Conservation (phyloP, 2,797 vertebrate genomes). For the Micromesistius poutassou region DNA sequence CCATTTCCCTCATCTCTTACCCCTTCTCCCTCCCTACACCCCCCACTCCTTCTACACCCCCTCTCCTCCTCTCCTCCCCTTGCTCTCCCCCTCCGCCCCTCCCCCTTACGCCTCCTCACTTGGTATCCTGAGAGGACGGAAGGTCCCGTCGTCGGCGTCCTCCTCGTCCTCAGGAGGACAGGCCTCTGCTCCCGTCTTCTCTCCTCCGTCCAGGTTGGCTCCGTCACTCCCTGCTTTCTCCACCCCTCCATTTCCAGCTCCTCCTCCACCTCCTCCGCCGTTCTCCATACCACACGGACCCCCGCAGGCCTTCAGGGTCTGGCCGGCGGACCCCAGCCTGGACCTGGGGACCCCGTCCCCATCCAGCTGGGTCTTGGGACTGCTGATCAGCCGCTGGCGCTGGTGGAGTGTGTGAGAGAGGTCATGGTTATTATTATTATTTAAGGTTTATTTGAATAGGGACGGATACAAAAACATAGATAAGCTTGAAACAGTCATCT, state of each 20-base stretch:
- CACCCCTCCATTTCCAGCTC: constrained; percentile 39
- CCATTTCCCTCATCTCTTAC: background rate
- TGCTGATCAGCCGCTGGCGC: constrained; percentile 73
- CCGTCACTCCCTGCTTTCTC: constrained; percentile 64
- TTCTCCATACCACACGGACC: constrained; percentile 71
- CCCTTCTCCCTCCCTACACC: background rate
- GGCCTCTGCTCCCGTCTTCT: constrained; percentile 33
- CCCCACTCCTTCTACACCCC: background rate
- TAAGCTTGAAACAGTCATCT: too few species aligned
- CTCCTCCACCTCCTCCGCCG: constrained; percentile 64
- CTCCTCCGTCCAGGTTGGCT: constrained; percentile 33
- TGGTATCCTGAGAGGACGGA: constrained; percentile 71
- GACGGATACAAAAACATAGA: too few species aligned
- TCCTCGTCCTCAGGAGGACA: constrained; percentile 48
- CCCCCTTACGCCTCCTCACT: constrained; percentile 48
- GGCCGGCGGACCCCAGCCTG: constrained; percentile 46
- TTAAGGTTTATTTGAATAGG: background rate
- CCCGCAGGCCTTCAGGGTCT: constrained; percentile 58
- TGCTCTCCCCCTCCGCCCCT: too few species aligned
- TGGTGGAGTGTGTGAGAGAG: constrained; percentile 23
- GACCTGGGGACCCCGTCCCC: constrained; percentile 40
- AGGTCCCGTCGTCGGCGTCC: constrained; percentile 62
- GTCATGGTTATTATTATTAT: background rate
- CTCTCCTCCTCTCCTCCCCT: background rate
- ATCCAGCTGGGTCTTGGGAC: constrained; percentile 49